Conservation (phyloP, 2,888 invertebrate genomes). For the Drepana falcataria region DNA sequence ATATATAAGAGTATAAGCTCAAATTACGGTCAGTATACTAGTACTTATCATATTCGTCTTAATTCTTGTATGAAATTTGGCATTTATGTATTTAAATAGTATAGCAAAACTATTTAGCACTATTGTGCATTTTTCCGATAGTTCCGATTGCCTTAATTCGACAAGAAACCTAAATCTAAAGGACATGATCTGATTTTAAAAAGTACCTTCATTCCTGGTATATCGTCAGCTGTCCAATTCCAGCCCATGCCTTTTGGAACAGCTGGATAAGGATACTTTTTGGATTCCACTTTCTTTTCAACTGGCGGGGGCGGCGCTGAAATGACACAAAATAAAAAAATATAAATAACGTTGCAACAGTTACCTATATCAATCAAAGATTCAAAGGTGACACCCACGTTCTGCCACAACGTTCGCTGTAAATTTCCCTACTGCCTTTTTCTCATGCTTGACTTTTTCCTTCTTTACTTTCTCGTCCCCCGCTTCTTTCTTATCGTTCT, state of each 20-base stretch:
- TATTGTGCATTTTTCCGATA: neutral
- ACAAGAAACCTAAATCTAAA: neutral
- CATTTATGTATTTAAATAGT: too few species aligned
- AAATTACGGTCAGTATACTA: too few species aligned
- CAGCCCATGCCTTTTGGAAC: slow-evolving; percentile 70
- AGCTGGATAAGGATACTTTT: slow-evolving; percentile 49
- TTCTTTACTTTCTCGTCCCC: slow-evolving; percentile 29
- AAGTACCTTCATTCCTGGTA: slow-evolving; percentile 63
- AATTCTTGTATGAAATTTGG: too few species aligned
- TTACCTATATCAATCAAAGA: neutral
- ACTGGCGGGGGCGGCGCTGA: slow-evolving; percentile 23
- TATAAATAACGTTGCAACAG: too few species aligned
- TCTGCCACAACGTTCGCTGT: slow-evolving; percentile 38
- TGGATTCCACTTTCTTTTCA: slow-evolving; percentile 33
- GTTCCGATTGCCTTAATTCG: neutral
- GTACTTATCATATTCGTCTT: too few species aligned
- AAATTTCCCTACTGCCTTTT: slow-evolving; percentile 46
- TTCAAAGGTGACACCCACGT: slow-evolving; percentile 27
- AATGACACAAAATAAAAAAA: slow-evolving; percentile 11
- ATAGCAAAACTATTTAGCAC: too few species aligned
- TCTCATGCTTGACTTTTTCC: slow-evolving; percentile 29
- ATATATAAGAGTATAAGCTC: too few species aligned
- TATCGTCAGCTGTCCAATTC: slow-evolving; percentile 68
- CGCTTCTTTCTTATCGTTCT: slow-evolving; percentile 26
- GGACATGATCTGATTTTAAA: slow-evolving; percentile 1